Conservation (phyloP, 2,888 invertebrate genomes). For the Polyommatus iphigenia region DNA sequence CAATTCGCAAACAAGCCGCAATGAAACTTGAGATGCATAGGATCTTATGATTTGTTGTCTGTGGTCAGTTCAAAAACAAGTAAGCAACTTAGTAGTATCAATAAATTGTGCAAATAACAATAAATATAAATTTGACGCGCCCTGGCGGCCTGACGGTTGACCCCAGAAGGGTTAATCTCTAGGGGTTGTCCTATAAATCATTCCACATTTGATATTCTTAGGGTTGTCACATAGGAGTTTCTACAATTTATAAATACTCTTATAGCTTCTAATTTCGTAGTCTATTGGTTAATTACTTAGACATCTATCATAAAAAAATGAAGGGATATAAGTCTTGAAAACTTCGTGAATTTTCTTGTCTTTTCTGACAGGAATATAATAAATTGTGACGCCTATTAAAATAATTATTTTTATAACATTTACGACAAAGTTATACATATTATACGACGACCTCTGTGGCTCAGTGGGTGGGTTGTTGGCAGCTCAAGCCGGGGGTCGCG, state of each 20-base stretch:
- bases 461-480: no score
- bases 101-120: conserved; percentile 41
- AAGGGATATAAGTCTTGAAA: no score
- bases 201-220: conserved; percentile 57
- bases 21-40: neutral
- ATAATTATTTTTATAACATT: no score
- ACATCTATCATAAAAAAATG: neutral
- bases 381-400: no score
- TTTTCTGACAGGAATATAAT: no score
- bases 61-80: conserved; percentile 42
- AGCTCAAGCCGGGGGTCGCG: no score
- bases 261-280: neutral
- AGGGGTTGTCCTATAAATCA: conserved; percentile 77
- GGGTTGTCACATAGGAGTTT: conserved; percentile 51
- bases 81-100: conserved; percentile 1
- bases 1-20: neutral
- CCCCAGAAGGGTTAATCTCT: conserved; percentile 75
- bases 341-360: no score
- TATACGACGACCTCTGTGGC: no score
- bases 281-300: neutral
- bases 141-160: conserved; percentile 57
- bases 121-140: conserved; percentile 67
- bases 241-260: no score
- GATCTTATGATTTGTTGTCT: neutral
- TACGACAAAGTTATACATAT: no score